A percentile compares a stretch with the other conserved stretches of the same genome.
These are phyloP conservation scores for Hephaestus fuliginosus DNA, from an alignment of 2,797 vertebrate species.

Conservation along the genomic window DNA sequence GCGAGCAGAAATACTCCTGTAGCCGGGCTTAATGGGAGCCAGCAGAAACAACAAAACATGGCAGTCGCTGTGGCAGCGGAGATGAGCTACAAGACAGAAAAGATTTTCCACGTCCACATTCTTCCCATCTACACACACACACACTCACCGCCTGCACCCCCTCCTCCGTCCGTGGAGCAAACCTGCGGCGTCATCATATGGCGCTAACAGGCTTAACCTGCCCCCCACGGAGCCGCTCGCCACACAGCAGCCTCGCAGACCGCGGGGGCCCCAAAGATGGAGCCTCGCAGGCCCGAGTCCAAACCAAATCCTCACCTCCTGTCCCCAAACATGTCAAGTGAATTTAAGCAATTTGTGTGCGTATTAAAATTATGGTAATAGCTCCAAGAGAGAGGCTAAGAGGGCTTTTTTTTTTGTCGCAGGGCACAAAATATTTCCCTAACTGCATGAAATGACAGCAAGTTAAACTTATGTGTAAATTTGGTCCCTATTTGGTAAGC, in stretches of 20 bases:
- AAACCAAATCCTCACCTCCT: constrained; percentile 47
- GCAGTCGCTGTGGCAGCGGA: constrained; percentile 7
- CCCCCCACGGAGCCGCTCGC: constrained; percentile 62
- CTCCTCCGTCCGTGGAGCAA: constrained; percentile 26
- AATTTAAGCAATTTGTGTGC: constrained; percentile 55
- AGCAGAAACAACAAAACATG: constrained; percentile 51
- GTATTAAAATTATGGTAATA: constrained; percentile 48
- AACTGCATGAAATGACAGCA: constrained; percentile 15
- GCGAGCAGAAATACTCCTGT: constrained; percentile 56
- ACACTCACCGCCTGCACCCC: too few species aligned
- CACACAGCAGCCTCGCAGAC: constrained; percentile 50
- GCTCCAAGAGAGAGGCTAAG: not conserved
- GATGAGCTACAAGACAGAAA: constrained; percentile 45
- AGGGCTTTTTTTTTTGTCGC: not conserved
- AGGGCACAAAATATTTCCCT: constrained; percentile 49
- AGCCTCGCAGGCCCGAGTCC: constrained; percentile 40
- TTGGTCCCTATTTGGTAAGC: constrained; percentile 45
- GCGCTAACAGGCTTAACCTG: constrained; percentile 75
- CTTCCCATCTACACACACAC: not conserved
- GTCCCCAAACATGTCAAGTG: constrained; percentile 43
- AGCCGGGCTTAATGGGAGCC: constrained; percentile 57
- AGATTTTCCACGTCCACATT: constrained; percentile 47
- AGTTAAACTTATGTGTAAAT: constrained; percentile 41
- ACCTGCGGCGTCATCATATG: constrained; percentile 57
- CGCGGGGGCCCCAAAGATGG: constrained; percentile 43